These are phyloP conservation scores for Bombus affinis DNA, from an alignment of 1,140 invertebrate genomes.

Conservation along the genomic window DNA sequence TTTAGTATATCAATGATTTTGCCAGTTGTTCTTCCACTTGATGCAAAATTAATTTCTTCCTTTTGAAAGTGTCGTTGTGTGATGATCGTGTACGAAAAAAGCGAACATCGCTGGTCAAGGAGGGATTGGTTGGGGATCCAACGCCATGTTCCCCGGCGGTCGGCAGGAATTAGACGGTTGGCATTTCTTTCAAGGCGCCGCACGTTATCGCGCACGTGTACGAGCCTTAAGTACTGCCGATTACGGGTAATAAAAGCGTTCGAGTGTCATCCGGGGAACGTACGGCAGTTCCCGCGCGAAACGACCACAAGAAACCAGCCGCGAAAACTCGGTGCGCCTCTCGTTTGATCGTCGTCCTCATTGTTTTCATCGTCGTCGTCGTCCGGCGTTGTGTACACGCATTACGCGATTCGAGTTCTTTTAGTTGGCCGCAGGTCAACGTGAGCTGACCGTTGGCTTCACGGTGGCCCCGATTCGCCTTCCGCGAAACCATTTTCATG, in stretches of 20 bases:
- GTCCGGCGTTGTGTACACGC: not conserved
- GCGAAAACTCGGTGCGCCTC: slow-evolving; percentile 39
- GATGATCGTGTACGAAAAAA: not conserved
- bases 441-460: slow-evolving; percentile 30
- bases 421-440: slow-evolving; percentile 1
- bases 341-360: slow-evolving; percentile 15
- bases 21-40: too few relatives aligned
- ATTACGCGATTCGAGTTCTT: slow-evolving; percentile 45
- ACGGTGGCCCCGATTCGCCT: slow-evolving; percentile 61
- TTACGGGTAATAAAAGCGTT: slow-evolving; percentile 80
- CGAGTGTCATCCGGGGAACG: slow-evolving; percentile 76
- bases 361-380: slow-evolving; percentile 2
- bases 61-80: not conserved
- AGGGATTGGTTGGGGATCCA: not conserved
- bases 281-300: slow-evolving; percentile 68
- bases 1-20: not conserved
- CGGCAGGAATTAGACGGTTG: slow-evolving; percentile 52
- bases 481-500: slow-evolving; percentile 76
- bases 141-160: slow-evolving; percentile 33
- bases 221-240: slow-evolving; percentile 73
- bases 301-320: slow-evolving; percentile 67
- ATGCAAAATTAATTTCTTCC: not conserved
- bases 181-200: slow-evolving; percentile 78
- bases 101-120: too few relatives aligned
- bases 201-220: slow-evolving; percentile 69